Percentiles rank a stretch among this genome's conserved stretches.
These are phyloP conservation scores for Lagopus leucura DNA, from an alignment of 2,113 vertebrate species.

Conservation along the genomic window DNA sequence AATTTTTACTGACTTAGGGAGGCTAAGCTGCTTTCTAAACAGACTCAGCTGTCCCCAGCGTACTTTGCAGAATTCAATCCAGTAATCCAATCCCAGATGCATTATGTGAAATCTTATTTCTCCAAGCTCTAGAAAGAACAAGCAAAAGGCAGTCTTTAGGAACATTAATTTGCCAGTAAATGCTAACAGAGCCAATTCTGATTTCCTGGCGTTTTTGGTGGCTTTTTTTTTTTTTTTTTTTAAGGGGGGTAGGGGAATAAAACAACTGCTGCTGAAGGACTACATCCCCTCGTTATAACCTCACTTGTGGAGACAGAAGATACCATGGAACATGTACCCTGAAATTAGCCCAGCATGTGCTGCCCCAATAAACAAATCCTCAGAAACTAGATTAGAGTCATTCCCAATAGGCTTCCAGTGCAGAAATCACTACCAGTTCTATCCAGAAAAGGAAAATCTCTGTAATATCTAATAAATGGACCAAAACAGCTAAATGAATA, in stretches of 20 bases:
- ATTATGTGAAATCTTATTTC: slow-evolving; percentile 66
- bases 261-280: background rate
- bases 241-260: too few species aligned
- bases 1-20: slow-evolving; percentile 53
- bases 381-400: slow-evolving; percentile 31
- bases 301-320: slow-evolving; percentile 23
- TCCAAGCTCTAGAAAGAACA: slow-evolving; percentile 54
- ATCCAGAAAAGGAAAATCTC: slow-evolving; percentile 42
- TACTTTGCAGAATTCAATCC: slow-evolving; percentile 58
- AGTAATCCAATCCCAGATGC: slow-evolving; percentile 68
- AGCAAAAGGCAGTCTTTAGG: slow-evolving; percentile 39
- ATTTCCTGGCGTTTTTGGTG: background rate
- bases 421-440: slow-evolving; percentile 40
- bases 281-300: background rate
- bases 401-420: slow-evolving; percentile 20
- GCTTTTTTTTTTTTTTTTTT: background rate
- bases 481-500: slow-evolving; percentile 41
- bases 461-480: slow-evolving; percentile 40
- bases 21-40: slow-evolving; percentile 50
- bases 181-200: slow-evolving; percentile 28
- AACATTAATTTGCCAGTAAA: slow-evolving; percentile 68
- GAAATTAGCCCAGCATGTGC: slow-evolving; percentile 59
- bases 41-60: slow-evolving; percentile 41
- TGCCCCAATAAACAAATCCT: slow-evolving; percentile 58
- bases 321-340: background rate